Evolutionary conservation across 2,888 invertebrate genomes (phyloP).

Genomic region (Euplexia lucipara): DNA sequence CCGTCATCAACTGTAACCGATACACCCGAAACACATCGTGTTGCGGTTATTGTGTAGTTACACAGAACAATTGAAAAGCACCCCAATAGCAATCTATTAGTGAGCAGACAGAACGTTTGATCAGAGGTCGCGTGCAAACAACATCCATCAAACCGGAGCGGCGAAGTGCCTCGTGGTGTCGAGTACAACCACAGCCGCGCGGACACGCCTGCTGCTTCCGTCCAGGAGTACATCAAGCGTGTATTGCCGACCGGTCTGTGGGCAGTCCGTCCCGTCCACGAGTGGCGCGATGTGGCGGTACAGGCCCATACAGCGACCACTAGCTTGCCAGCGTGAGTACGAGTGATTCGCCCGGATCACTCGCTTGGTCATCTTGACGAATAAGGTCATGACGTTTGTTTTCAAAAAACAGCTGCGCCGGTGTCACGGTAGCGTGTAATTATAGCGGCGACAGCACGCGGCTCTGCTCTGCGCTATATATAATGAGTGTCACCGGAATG

Average conservation of each 20-base stretch:
- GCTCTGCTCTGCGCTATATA: no score
- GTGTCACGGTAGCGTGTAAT: not conserved
- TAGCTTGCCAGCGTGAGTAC: no score
- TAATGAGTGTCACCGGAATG: no score
- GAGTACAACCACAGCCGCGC: not conserved
- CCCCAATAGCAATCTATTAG: conserved; percentile 3
- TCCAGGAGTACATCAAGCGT: not conserved
- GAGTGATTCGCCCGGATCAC: no score
- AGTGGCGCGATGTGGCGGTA: no score
- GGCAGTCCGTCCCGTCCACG: no score
- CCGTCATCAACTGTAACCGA: conserved; percentile 18
- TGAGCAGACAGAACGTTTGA: not conserved
- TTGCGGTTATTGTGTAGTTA: no score
- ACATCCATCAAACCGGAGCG: not conserved
- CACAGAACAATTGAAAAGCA: not conserved
- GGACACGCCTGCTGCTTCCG: not conserved
- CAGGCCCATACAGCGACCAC: no score
- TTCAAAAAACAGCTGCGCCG: conserved; percentile 1
- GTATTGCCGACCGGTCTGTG: not conserved
- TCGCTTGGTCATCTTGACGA: not conserved
- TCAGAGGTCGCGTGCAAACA: conserved; percentile 10
- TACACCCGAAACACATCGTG: not conserved
- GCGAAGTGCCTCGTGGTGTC: not conserved
- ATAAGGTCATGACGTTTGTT: not conserved
- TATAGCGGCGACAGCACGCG: no score